Percentiles rank a stretch among this genome's conserved stretches.
Evolutionary conservation across 2,113 vertebrate species (phyloP).

Genomic region (Tretioscincus oriximinensis): DNA sequence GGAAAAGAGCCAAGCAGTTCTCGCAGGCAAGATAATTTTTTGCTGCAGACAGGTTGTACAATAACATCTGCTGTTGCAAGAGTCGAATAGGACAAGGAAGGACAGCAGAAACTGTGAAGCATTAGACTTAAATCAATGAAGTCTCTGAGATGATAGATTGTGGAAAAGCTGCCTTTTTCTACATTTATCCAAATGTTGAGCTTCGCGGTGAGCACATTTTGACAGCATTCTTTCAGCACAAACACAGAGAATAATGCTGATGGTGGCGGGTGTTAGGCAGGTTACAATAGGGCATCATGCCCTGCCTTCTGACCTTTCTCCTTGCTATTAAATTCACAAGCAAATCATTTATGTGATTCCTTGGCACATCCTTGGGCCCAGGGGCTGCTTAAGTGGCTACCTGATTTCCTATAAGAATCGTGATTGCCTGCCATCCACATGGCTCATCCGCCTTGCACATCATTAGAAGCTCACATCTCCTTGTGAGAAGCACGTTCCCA

Average conservation of each 20-base stretch:
- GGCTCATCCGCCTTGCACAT: neutral
- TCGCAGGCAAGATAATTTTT: conserved; percentile 40
- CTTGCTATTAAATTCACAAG: neutral
- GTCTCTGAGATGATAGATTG: neutral
- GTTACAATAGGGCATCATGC: neutral
- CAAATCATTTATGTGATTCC: neutral
- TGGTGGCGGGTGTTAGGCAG: neutral
- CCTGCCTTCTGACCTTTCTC: neutral
- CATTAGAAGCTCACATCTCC: neutral
- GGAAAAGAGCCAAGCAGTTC: conserved; percentile 42
- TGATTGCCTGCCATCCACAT: neutral
- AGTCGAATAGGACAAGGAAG: conserved; percentile 10
- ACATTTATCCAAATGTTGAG: neutral
- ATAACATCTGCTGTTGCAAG: conserved; percentile 13
- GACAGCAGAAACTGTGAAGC: conserved; percentile 3
- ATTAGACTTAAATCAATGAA: conserved; percentile 20
- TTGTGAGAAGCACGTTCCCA: neutral
- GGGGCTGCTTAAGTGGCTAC: neutral
- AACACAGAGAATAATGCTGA: neutral
- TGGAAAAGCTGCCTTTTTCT: neutral
- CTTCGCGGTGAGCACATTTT: neutral
- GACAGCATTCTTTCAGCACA: neutral
- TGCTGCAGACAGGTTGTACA: conserved; percentile 17
- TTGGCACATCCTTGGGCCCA: neutral
- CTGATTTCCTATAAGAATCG: neutral